phyloP scores from a whole-genome alignment of 2,113 vertebrate genomes.

The Callopanchax toddi region DNA sequence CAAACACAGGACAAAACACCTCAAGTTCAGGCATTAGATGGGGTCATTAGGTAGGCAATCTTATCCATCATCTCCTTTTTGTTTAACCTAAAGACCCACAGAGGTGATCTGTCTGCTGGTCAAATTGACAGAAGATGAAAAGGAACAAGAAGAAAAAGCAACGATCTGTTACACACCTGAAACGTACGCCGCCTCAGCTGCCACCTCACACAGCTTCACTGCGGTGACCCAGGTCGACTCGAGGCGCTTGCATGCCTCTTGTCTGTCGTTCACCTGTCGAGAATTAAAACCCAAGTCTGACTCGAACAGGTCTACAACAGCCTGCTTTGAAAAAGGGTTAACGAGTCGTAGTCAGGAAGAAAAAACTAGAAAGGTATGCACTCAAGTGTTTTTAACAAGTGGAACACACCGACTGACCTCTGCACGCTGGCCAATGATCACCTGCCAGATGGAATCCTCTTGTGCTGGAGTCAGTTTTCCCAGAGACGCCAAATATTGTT shows the following conservation, averaged over 20 bases:
- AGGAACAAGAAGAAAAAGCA: neutral
- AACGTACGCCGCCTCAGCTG: conserved; percentile 75
- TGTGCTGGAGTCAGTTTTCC: conserved; percentile 72
- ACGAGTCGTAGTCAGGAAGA: conserved; percentile 5
- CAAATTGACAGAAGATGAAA: conserved; percentile 43
- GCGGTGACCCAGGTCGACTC: conserved; percentile 76
- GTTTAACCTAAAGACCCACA: conserved; percentile 26
- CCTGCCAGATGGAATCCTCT: conserved; percentile 81
- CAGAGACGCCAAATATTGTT: conserved; percentile 71
- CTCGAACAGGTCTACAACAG: neutral
- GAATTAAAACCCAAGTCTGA: conserved; percentile 5
- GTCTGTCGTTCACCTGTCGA: conserved; percentile 71
- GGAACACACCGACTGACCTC: conserved; percentile 59
- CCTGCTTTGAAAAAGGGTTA: neutral
- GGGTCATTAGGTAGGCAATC: conserved; percentile 29
- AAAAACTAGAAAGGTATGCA: neutral
- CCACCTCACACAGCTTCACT: conserved; percentile 74
- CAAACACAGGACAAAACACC: conserved; percentile 23
- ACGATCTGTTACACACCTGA: conserved; percentile 69
- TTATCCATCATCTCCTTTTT: conserved; percentile 50
- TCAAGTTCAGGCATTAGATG: conserved; percentile 18
- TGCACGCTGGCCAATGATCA: conserved; percentile 80
- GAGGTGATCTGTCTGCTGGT: conserved; percentile 27
- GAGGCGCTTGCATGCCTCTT: conserved; percentile 71
- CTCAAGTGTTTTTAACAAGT: neutral